phyloP scores from a whole-genome alignment of 2,113 vertebrate genomes.

The Circaetus gallicus region DNA sequence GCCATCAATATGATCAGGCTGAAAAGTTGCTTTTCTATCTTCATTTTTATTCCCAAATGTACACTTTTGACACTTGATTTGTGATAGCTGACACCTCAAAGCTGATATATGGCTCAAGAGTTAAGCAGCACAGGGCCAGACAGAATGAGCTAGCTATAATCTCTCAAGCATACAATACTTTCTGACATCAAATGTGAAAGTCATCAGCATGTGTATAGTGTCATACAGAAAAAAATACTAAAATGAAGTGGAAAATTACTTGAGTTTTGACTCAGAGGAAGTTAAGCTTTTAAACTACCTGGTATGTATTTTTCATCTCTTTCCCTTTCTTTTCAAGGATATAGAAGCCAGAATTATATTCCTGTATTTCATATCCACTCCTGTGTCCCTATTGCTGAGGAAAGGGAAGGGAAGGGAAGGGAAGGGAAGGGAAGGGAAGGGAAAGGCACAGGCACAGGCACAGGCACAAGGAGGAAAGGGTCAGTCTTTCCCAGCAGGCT shows the following conservation, averaged over 20 bases:
- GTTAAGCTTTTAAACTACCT: background rate
- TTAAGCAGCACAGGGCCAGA: slow-evolving; percentile 1
- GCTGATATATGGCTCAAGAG: slow-evolving; percentile 30
- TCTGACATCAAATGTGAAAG: slow-evolving; percentile 35
- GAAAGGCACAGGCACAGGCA: too few relatives aligned
- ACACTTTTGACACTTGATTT: slow-evolving; percentile 55
- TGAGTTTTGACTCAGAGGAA: background rate
- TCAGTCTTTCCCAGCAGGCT: background rate
- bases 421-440: too few relatives aligned
- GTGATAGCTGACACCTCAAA: slow-evolving; percentile 41
- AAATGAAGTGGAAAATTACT: background rate
- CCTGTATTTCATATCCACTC: background rate
- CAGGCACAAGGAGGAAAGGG: background rate
- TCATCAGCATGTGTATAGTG: background rate
- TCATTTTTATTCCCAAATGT: slow-evolving; percentile 55
- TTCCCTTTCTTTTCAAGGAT: background rate
- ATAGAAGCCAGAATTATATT: background rate
- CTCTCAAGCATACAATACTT: background rate
- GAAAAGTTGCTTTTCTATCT: slow-evolving; percentile 46
- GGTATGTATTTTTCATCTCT: background rate
- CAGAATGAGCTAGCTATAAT: slow-evolving; percentile 43
- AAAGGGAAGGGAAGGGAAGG: background rate
- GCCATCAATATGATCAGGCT: slow-evolving; percentile 12
- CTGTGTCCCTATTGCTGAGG: background rate
- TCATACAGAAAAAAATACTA: background rate